These are phyloP conservation scores for Mormyrus proboscirostris DNA, from an alignment of 2,797 vertebrate genomes.

Conservation along the genomic window DNA sequence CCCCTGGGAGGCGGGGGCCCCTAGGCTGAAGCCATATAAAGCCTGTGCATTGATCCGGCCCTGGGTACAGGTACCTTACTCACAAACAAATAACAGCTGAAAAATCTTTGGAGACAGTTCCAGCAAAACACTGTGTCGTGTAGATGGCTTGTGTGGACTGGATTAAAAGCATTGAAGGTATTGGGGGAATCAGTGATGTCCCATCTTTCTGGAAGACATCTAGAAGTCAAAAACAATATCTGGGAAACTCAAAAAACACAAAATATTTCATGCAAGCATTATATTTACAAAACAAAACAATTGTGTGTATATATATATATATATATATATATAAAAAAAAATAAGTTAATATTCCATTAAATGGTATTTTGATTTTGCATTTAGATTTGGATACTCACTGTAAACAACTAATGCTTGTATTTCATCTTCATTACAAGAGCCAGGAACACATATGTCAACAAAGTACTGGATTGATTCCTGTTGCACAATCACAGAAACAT, in stretches of 20 bases:
- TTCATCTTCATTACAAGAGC: conserved; percentile 59
- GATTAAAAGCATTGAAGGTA: conserved; percentile 53
- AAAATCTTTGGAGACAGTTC: conserved; percentile 35
- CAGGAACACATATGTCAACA: conserved; percentile 65
- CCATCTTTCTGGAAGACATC: conserved; percentile 47
- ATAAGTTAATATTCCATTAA: neutral
- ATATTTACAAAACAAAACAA: neutral
- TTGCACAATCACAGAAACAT: conserved; percentile 8
- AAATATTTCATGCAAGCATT: neutral
- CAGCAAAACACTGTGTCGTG: conserved; percentile 53
- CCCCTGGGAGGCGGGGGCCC: no score
- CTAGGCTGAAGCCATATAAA: no score
- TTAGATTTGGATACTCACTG: conserved; percentile 42
- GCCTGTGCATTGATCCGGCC: no score
- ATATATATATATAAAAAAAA: neutral
- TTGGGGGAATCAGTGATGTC: conserved; percentile 51
- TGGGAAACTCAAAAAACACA: neutral
- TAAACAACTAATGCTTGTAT: conserved; percentile 51
- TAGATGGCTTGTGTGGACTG: conserved; percentile 50
- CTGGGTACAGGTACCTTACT: conserved; percentile 34
- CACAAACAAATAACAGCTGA: conserved; percentile 57
- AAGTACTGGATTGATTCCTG: conserved; percentile 59
- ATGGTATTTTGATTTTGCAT: neutral
- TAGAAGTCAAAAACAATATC: conserved; percentile 30
- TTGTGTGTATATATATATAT: neutral